phyloP scores from a whole-genome alignment of 1,140 invertebrate genomes.

The Heliconius hewitsoni region DNA sequence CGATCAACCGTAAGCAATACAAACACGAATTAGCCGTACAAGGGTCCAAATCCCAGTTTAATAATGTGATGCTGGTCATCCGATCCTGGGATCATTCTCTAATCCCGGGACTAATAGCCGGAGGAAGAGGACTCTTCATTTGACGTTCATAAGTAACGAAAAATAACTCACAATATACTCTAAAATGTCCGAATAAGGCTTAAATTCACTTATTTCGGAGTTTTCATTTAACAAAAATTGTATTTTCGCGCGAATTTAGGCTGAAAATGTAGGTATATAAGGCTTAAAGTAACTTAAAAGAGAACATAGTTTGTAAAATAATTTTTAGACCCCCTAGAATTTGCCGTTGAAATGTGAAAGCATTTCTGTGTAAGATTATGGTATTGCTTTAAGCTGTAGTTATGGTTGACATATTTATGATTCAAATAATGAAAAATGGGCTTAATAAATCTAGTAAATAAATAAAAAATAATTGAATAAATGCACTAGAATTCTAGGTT shows the following conservation, averaged over 20 bases:
- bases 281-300: background rate
- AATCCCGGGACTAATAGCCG: slow-evolving; percentile 73
- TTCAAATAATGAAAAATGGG: slow-evolving; percentile 45
- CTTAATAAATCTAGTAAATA: slow-evolving; percentile 24
- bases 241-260: background rate
- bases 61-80: slow-evolving; percentile 75
- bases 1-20: slow-evolving; percentile 30
- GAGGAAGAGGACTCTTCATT: slow-evolving; percentile 57
- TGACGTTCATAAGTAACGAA: slow-evolving; percentile 26
- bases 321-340: slow-evolving; percentile 62
- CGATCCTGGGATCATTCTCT: slow-evolving; percentile 69
- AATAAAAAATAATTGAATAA: background rate
- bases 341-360: slow-evolving; percentile 67
- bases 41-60: slow-evolving; percentile 75
- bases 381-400: slow-evolving; percentile 64
- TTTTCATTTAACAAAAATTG: background rate
- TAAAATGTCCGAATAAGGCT: slow-evolving; percentile 21
- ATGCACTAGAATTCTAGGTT: no score
- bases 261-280: background rate
- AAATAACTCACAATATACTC: slow-evolving; percentile 34
- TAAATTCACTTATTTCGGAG: slow-evolving; percentile 17
- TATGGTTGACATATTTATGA: slow-evolving; percentile 50
- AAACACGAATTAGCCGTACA: slow-evolving; percentile 67
- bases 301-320: slow-evolving; percentile 42
- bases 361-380: slow-evolving; percentile 79